Evolutionary conservation across 2,113 vertebrate genomes (phyloP).

Genomic region (Pelobates fuscus): DNA sequence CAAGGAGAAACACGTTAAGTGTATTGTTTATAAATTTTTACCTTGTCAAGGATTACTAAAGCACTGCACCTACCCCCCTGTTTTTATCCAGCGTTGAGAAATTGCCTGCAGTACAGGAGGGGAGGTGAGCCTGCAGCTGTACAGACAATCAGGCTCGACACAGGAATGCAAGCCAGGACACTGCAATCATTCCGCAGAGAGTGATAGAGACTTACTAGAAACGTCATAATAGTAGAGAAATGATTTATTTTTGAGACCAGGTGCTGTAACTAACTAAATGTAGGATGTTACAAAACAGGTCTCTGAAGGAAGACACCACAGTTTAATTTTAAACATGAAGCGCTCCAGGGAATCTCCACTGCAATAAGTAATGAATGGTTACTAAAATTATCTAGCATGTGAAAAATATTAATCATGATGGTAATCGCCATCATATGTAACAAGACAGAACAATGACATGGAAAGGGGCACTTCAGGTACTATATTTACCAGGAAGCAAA

Average conservation of each 20-base stretch:
- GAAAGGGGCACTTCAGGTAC: no score
- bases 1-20: no score
- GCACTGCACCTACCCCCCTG: no score
- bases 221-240: neutral
- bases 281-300: neutral
- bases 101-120: neutral
- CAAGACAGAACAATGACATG: no score
- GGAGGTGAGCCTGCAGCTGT: neutral
- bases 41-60: no score
- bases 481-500: no score
- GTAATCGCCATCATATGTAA: no score
- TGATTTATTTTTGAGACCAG: conserved; percentile 12
- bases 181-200: neutral
- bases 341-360: neutral
- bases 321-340: no score
- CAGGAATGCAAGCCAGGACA: conserved; percentile 6
- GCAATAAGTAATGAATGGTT: neutral
- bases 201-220: neutral
- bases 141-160: neutral
- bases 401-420: no score
- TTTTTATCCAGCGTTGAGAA: neutral
- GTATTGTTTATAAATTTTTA: no score
- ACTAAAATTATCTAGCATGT: no score
- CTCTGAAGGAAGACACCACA: neutral
- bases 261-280: conserved; percentile 1